Evolutionary conservation across 2,113 vertebrate genomes (phyloP), one percentile per base, ranked within the genome.

Genomic region (Xyliphius kryptos): DNA sequence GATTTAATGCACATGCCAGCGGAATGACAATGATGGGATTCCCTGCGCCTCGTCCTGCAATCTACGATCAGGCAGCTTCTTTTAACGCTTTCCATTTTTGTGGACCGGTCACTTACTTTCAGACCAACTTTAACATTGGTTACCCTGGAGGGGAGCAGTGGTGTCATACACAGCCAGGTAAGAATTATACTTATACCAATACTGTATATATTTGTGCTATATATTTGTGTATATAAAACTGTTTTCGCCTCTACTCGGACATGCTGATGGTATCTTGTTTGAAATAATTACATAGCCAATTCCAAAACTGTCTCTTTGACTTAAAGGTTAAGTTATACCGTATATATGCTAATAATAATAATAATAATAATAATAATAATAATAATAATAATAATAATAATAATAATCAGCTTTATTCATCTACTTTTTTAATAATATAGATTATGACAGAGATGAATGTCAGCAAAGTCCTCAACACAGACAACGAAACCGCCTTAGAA

Each of bases 401-500:
- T n/a, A n/a, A n/a, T n/a, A n/a, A n/a, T n/a, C n/a, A n/a, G n/a
- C n/a, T n/a, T n/a, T n/a, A n/a, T n/a, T n/a, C n/a, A n/a, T n/a
- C n/a, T 32, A 32, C 7, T 32, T 32, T 32, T 32, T 2, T 6
- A 32, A 8, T 36, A 73, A n/a, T n/a, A n/a, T n/a, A n/a, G 75
- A 55, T 11, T 6, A 36, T 21, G 73, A 66, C n/a, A 43, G 19
- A 59, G 57, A 51, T 1, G 54, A 69, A 19, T 13, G 14, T 6
- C 49, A 49, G 8, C 65, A 1, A 12, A 22, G 15, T 46, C 47
- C 69, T 5, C 54, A 60, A 47, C 38, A 8, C 15, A 71, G 77
- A 9, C 76, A 66, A 16, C 75, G 68, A 56, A 26, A 57, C 64
- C 72, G 85, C 57, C 56, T 78, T 53, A 61, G 86, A 64, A 87